A percentile compares a stretch with the other conserved stretches of the same genome.
phyloP scores from a whole-genome alignment of 1,140 invertebrate genomes.

The Diorhabda carinulata region DNA sequence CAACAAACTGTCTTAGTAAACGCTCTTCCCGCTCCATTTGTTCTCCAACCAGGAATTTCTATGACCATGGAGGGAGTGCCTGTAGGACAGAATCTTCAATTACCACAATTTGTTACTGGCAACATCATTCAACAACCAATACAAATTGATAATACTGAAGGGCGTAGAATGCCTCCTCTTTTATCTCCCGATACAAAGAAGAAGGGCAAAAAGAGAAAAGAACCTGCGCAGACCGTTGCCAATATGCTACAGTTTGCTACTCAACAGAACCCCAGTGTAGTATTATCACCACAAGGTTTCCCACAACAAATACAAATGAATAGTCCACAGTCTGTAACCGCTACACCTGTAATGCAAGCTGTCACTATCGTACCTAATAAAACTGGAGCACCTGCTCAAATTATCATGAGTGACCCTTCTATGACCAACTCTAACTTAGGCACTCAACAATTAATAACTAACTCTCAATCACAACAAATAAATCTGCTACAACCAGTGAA shows the following conservation, averaged over 20 bases:
- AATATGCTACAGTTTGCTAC: constrained; percentile 71
- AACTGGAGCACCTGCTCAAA: constrained; percentile 62
- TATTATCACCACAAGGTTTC: constrained; percentile 54
- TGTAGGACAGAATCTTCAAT: constrained; percentile 62
- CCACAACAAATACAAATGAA: constrained; percentile 63
- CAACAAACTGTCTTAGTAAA: constrained; percentile 80
- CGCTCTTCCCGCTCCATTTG: constrained; percentile 72
- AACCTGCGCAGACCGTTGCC: constrained; percentile 64
- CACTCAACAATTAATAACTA: constrained; percentile 65
- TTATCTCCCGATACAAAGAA: constrained; percentile 70
- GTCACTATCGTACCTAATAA: constrained; percentile 73
- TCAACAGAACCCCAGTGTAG: constrained; percentile 42
- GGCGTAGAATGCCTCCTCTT: constrained; percentile 50
- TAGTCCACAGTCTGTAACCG: constrained; percentile 55
- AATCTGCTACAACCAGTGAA: constrained; percentile 78
- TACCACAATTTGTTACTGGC: constrained; percentile 63
- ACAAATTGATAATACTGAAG: constrained; percentile 49
- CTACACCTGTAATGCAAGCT: constrained; percentile 66
- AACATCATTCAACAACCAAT: constrained; percentile 60
- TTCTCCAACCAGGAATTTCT: constrained; percentile 70
- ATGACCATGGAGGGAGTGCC: constrained; percentile 64
- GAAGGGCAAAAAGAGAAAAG: constrained; percentile 70
- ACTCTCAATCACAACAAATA: constrained; percentile 69
- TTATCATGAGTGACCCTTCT: constrained; percentile 66
- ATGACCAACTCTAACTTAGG: constrained; percentile 56